Evolutionary conservation across 2,797 vertebrate species (phyloP).

Genomic region (Malacoraja senta): DNA sequence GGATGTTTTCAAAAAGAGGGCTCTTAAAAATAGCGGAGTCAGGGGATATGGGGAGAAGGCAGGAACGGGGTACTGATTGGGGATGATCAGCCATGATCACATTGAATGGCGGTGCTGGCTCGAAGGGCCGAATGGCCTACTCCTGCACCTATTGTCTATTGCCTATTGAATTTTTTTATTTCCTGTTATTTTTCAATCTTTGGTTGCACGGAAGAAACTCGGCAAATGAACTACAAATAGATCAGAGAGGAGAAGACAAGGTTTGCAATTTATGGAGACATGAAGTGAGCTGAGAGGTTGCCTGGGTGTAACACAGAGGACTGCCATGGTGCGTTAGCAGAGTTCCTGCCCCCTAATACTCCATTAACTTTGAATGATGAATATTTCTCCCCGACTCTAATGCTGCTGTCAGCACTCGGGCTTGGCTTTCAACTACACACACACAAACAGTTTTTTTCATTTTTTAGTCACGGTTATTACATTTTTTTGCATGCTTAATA

Average conservation of each 20-base stretch:
- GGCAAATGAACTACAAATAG: conserved; percentile 37
- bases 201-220: background rate
- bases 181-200: background rate
- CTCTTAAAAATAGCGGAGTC: too few relatives aligned
- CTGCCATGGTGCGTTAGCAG: conserved; percentile 37
- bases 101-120: too few relatives aligned
- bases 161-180: background rate
- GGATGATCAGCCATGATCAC: too few relatives aligned
- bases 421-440: conserved; percentile 37
- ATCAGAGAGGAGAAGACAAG: conserved; percentile 31
- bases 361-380: conserved; percentile 41
- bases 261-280: background rate
- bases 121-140: too few relatives aligned
- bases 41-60: too few relatives aligned
- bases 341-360: conserved; percentile 39
- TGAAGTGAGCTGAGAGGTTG: conserved; percentile 30
- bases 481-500: conserved; percentile 43
- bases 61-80: too few relatives aligned
- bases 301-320: too few relatives aligned
- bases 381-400: conserved; percentile 35
- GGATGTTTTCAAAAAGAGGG: too few relatives aligned
- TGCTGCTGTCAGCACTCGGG: conserved; percentile 42
- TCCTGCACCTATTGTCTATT: too few relatives aligned
- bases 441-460: conserved; percentile 42
- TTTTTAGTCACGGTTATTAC: conserved; percentile 42